Evolutionary conservation across 2,888 invertebrate species (phyloP), one percentile per base, ranked within the genome.

Genomic region (Papilio gigon): DNA sequence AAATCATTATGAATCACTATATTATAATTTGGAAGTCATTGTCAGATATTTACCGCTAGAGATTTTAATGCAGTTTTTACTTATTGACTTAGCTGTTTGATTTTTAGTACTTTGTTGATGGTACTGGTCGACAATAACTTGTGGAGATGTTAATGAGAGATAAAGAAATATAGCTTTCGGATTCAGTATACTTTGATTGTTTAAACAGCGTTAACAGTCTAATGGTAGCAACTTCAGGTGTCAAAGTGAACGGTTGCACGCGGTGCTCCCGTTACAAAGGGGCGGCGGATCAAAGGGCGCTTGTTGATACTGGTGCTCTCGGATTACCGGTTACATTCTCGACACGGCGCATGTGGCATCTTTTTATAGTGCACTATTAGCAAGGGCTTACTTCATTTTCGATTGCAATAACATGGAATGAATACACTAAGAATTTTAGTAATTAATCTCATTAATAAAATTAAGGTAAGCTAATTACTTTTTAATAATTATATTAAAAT

Each of bases 211-310:
- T 80, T 80, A 80, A 75, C 78, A 73, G 74, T 75, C 75, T 80
- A 80, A 80, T 77, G 72, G 72, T 70, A 72, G 74, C 74, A 72
- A 74, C 74, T 74, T 77, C 77, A 79, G 78, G 78, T 78, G 77
- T 78, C 74, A 77, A 68, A 70, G 74, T 80, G 81, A 82, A 80
- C 78, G 78, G 76, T 76, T 74, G 68, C 74, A 78, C 58, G 72
- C 78, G 71, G 74, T 66, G 68, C 73, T 79, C 78, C 61, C 66
- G 67, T 78, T 77, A 76, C 76, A 76, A 77, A 78, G 76, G 72
- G 73, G 77, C 77, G 76, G 77, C 70, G 67, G 75, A 80, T 80
- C 79, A 80, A 80, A 79, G 80, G 64, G 40, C 56, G 59, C 66
- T 69, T 65, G 63, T 65, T 72, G 74, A 72, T 74, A 73, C 71